Conservation (phyloP, 2,888 invertebrate genomes). For the Trichogramma evanescens region DNA sequence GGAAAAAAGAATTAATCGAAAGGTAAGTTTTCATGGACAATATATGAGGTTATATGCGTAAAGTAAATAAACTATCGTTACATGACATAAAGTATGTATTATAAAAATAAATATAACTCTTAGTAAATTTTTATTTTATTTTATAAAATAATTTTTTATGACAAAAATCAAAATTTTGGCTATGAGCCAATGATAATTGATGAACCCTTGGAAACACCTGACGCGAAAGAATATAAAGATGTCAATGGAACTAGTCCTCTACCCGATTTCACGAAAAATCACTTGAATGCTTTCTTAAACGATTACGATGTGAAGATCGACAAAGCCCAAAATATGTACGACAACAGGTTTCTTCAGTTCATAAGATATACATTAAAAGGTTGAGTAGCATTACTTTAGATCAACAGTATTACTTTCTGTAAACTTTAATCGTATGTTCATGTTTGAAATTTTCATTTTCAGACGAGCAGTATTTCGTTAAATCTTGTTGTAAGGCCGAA, state of each 20-base stretch:
- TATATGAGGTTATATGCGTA: too few relatives aligned
- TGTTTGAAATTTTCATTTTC: neutral
- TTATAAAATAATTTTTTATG: neutral
- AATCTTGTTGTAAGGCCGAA: constrained; percentile 1
- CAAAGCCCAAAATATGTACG: neutral
- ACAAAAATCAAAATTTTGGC: neutral
- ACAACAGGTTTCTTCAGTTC: neutral
- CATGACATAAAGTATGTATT: neutral
- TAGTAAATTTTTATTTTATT: neutral
- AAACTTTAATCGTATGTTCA: neutral
- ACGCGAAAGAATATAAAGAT: neutral
- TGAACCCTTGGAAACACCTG: neutral
- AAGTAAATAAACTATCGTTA: too few relatives aligned
- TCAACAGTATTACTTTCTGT: too few relatives aligned
- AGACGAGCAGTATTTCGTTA: neutral
- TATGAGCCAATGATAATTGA: neutral
- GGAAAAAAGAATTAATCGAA: neutral
- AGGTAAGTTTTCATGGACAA: neutral
- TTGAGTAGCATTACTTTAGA: neutral
- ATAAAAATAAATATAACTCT: neutral
- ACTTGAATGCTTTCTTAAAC: neutral
- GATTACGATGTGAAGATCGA: neutral
- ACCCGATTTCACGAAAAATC: neutral
- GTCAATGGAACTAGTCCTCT: neutral
- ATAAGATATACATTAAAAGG: neutral